Evolutionary conservation across 2,113 vertebrate genomes (phyloP), one percentile per base, ranked within the genome.

Genomic region (Ctenomys sociabilis): DNA sequence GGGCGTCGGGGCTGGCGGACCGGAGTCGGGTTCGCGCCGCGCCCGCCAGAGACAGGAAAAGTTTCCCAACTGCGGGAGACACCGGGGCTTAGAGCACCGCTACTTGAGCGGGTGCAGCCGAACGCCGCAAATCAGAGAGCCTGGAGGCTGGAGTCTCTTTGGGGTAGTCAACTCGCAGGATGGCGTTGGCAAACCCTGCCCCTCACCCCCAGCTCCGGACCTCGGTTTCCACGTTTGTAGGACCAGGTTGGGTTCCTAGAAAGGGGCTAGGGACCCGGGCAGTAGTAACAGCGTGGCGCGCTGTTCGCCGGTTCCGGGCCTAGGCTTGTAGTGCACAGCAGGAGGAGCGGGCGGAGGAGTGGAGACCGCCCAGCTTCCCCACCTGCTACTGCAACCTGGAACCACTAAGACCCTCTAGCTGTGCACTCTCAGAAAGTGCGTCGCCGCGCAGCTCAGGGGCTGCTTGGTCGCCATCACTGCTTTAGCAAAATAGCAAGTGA

Each of bases 51-150:
- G 68, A n/a, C 93, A 22, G 54, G 75, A 93, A 97, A 98, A 98
- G 92, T 97, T 98, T 95, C 94, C 90, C 11, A 85, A 92, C 68
- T 73, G 92, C 49, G 10, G 37, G 91, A 57, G 68, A 13, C 17
- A 32, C 4, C 43, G 32, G 37, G 85, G 14, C 52, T 90, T 54
- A 85, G 70, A 77, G 91, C 75, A 0, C 57, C 86, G 14, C 1
- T 6, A 2, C 63, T 16, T 35, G 2, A n/a, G 57, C 19, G 4
- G 68, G 26, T 64, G 59, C 40, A 59, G 61, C 16, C 37, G 43
- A 35, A 81, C 49, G 77, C 61, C 40, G n/a, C 45, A 0, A 45
- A 72, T 17, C 45, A 22, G 32, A 40, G 43, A 64, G 32, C 63
- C 43, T 3, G 72, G 82, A 89, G 64, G 9, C 75, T 12, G 59